These are phyloP conservation scores for Ischnus inquisitorius DNA, from an alignment of 2,888 invertebrate species.

Conservation along the genomic window DNA sequence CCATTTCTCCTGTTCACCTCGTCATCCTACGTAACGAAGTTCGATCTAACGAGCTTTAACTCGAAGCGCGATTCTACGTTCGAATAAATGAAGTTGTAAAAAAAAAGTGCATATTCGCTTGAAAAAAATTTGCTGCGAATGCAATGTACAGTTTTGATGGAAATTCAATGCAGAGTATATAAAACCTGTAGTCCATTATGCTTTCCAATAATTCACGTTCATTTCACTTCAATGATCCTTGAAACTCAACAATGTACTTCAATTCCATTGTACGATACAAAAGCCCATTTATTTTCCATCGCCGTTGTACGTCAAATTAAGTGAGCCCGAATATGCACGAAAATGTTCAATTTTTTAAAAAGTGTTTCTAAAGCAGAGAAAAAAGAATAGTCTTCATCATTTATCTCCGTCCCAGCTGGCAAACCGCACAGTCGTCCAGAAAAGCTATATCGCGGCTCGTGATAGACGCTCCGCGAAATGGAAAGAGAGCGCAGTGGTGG, in stretches of 20 bases:
- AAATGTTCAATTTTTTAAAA: too few relatives aligned
- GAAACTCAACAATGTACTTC: too few relatives aligned
- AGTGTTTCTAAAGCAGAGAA: slow-evolving; percentile 11
- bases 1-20: slow-evolving; percentile 11
- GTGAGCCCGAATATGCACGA: too few relatives aligned
- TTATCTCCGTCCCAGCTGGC: slow-evolving; percentile 28
- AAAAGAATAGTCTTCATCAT: slow-evolving; percentile 37
- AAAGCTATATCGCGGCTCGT: slow-evolving; percentile 33
- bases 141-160: too few relatives aligned
- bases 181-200: too few relatives aligned
- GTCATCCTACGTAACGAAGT: slow-evolving; percentile 25
- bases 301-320: too few relatives aligned
- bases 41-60: slow-evolving; percentile 26
- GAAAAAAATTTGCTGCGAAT: too few relatives aligned
- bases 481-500: slow-evolving; percentile 49
- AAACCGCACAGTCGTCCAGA: slow-evolving; percentile 27
- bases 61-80: neutral
- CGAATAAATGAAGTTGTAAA: neutral
- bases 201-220: too few relatives aligned
- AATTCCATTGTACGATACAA: too few relatives aligned
- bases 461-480: slow-evolving; percentile 45
- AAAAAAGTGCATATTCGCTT: neutral
- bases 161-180: too few relatives aligned
- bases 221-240: too few relatives aligned
- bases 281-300: too few relatives aligned